Evolutionary conservation across 2,797 vertebrate species (phyloP), one percentile per base, ranked within the genome.

Genomic region (Dromococcyx pavoninus): DNA sequence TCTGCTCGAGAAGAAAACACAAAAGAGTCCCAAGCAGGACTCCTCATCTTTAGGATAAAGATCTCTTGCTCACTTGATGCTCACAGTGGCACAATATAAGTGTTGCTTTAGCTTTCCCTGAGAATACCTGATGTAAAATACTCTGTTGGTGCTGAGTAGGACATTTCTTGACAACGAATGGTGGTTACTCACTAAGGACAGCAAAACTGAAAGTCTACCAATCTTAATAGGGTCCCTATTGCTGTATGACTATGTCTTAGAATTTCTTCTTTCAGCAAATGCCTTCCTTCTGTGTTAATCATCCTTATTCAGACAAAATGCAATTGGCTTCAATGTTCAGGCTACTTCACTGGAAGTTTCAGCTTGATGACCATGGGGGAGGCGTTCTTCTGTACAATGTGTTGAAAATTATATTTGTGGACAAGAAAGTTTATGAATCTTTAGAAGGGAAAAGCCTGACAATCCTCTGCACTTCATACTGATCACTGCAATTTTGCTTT

Each of bases 41-140:
- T 13, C 33, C 46, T 60, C 22, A 18, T 13, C 62, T 43, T 54
- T 7, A 22, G 76, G 23, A 13, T 30, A 12, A 60, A 51, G 57
- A 58, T 16, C 44, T 72, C 41, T 13, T 37, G 33, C n/a, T 56
- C 67, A 17, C 1, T 2, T 12, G 18, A n/a, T 39, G 24, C 57
- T 74, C 10, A 0, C 2, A 14, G 39, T 4, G 18, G 35, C 13
- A 32, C 3, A n/a, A 35, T 19, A 3, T 1, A 25, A 74, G 28
- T 1, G 0, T 27, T 50, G 51, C 11, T 87, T 70, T 54, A 24
- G 54, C 66, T 41, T 35, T 41, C 35, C 53, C 39, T 27, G 41
- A 27, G 50, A 37, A 73, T 13, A 58, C 7, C 44, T 70, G 10
- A 4, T 1, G 15, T 67, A 15, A 41, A 75, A 46, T 4, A 5